Base-by-base conservation (phyloP, 92 coral and sea anemone species). In the Diadumene lineata region DNA sequence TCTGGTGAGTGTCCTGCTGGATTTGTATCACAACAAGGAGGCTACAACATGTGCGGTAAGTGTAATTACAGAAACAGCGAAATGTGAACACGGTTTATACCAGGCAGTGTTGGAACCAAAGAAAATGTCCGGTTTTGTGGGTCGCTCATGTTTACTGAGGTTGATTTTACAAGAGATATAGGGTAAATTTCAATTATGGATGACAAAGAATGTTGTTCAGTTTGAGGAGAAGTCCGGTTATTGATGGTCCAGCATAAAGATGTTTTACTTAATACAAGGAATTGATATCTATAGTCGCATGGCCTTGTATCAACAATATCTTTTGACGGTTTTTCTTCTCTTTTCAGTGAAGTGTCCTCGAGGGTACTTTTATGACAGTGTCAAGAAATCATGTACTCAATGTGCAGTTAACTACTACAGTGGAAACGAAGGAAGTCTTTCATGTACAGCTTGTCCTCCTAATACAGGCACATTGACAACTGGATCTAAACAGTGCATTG, bases 271-370 rank as follows among this genome's bases (percentile, higher is more conserved):
- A n/a, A n/a, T n/a, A n/a, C n/a, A n/a, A n/a, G n/a, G n/a, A n/a
- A n/a, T n/a, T n/a, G n/a, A n/a, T n/a, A n/a, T n/a, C n/a, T n/a
- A n/a, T n/a, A n/a, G 48, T 38, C 48, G 48, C 13, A 13, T 13
- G 13, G 6, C 7, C 48, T 6, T 13, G 48, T 4, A 38, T 38
- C 7, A 4, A 4, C 6, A 38, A 38, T 13, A 4, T 38, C 48
- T 38, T 38, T 38, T 4, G 7, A 38, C 6, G 48, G 48, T 38
- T 38, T 38, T 38, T 38, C 48, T 38, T 31, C n/a, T 46, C 55
- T 34, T 57, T 53, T 13, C 70, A 94, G 98, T 91, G 1, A 94
- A 90, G 65, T 94, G 98, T 53, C 92, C 87, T 7, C 79, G 80
- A 21, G 98, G 98, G 10, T 76, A 73, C 66, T 75, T 28, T 69